phyloP scores from a whole-genome alignment of 2,888 invertebrate species.

The Idaea straminata region DNA sequence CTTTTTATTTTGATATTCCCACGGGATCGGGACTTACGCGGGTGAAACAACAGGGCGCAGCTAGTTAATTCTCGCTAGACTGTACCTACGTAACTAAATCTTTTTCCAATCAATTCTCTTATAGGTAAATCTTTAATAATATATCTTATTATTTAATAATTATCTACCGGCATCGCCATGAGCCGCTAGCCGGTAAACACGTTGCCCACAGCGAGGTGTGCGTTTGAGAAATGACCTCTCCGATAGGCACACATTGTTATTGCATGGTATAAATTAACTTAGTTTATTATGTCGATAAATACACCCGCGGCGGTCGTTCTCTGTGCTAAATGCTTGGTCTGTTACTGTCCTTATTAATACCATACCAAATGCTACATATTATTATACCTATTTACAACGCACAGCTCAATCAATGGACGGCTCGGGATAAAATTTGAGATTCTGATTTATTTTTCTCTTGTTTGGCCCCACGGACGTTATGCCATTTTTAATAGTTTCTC shows the following conservation, averaged over 20 bases:
- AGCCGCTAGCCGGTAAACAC: slow-evolving; percentile 42
- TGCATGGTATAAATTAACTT: slow-evolving; percentile 65
- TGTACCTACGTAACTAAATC: too few relatives aligned
- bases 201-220: slow-evolving; percentile 64
- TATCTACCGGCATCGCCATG: slow-evolving; percentile 17
- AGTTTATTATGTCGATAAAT: slow-evolving; percentile 59
- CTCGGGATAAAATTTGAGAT: too few relatives aligned
- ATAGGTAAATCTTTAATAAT: background rate
- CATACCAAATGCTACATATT: background rate
- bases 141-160: background rate
- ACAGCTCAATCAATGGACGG: too few relatives aligned
- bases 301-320: slow-evolving; percentile 45
- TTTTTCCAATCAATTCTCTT: background rate
- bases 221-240: slow-evolving; percentile 70
- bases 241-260: slow-evolving; percentile 71
- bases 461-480: too few relatives aligned
- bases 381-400: background rate
- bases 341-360: background rate
- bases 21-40: too few relatives aligned
- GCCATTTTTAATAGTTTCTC: too few relatives aligned
- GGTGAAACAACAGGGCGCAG: too few relatives aligned
- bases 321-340: slow-evolving; percentile 32
- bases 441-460: too few relatives aligned
- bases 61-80: too few relatives aligned
- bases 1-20: too few relatives aligned